Base-by-base conservation (phyloP, 2,113 vertebrate species). In the Zingel zingel region DNA sequence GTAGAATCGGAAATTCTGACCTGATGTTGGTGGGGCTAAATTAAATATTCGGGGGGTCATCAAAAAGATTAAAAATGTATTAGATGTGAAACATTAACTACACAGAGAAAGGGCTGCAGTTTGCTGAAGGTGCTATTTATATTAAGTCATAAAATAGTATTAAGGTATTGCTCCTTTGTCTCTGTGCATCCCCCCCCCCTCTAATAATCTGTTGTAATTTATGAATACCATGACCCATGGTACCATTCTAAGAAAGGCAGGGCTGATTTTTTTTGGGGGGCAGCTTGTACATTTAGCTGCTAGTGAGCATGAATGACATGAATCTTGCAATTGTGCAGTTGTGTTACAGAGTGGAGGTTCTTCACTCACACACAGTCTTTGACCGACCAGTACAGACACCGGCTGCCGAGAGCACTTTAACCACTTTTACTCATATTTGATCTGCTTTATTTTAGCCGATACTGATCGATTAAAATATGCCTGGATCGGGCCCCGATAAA, bases 251-350 rank as follows among this genome's bases (percentile, higher is more conserved):
- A 57, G 30, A 82, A 23, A 11, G 39, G 13, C 70, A 43, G 30
- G 2, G 30, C 19, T 16, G 56, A 56, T 56, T 57, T 62, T 77
- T 68, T 54, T 13, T 23, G 2, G 19, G 21, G 36, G 36, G 6
- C 12, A 23, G 47, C 65, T 76, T 65, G 39, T 30, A 57, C n/a
- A 86, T 63, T 73, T 23, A 53, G 57, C 58, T 78, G 39, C 33
- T 53, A 43, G 30, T 0, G 0, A 77, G 18, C 23, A 25, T 25
- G 25, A 25, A 25, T 25, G 25, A 25, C 25, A 25, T 25, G 25
- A 25, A 25, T 25, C 25, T 25, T 25, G 25, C 25, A 25, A 25
- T 25, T 25, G 25, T 25, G 25, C 1, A 25, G 25, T 25, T 25
- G 25, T 25, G 25, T 25, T 25, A 25, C 25, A 25, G 25, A 25